These are phyloP conservation scores for Chelon labrosus DNA, from an alignment of 2,797 vertebrate species.

Conservation along the genomic window DNA sequence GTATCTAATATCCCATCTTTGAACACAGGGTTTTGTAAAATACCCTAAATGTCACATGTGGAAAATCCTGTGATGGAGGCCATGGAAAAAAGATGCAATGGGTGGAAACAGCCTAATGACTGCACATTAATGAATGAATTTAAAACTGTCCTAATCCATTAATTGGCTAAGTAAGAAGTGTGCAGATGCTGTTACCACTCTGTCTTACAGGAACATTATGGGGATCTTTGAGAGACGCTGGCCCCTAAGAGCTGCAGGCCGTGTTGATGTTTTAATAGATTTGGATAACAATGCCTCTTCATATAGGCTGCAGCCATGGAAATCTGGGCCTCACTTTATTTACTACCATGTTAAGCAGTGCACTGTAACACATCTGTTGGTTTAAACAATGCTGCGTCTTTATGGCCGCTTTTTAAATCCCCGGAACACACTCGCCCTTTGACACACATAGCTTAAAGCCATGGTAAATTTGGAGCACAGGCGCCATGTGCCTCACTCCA, in stretches of 20 bases:
- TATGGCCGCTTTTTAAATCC: slow-evolving; percentile 49
- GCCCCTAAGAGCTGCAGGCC: no score
- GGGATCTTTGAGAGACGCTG: no score
- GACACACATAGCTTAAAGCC: slow-evolving; percentile 66
- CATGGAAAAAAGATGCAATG: slow-evolving; percentile 3
- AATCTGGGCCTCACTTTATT: background rate
- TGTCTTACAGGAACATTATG: no score
- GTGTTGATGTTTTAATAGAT: no score
- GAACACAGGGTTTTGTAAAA: no score
- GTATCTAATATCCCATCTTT: no score
- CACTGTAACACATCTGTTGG: slow-evolving; percentile 35
- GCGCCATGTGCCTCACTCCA: slow-evolving; percentile 44
- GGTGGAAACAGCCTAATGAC: background rate
- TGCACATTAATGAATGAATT: slow-evolving; percentile 32
- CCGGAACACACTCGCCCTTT: slow-evolving; percentile 60
- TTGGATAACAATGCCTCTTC: background rate
- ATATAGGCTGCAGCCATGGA: background rate
- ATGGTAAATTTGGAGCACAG: slow-evolving; percentile 53
- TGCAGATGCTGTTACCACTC: background rate
- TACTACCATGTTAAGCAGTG: background rate
- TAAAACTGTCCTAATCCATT: slow-evolving; percentile 20
- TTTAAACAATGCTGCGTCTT: slow-evolving; percentile 54
- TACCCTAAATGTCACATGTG: background rate
- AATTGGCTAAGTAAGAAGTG: slow-evolving; percentile 24
- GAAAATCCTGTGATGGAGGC: background rate